Base-by-base conservation (phyloP, 2,888 invertebrate species). In the Melipona bicolor region DNA sequence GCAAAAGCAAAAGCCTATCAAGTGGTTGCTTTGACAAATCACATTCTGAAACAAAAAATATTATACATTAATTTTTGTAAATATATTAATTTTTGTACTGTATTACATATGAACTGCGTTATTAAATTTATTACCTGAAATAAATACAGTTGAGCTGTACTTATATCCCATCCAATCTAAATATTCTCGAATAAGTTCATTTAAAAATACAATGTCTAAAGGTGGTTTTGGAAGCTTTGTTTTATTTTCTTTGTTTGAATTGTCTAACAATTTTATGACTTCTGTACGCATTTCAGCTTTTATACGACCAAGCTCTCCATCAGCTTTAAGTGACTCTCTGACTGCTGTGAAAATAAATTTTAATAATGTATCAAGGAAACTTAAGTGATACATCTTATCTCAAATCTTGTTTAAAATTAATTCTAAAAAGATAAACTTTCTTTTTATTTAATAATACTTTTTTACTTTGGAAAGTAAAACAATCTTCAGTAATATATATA, bases 101-200 rank as follows among this genome's bases (percentile, higher is more conserved):
- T 50, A 68, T 64, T 54, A 50, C 15, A 50, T 65, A 69, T 70
- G 4, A 50, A 70, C 13, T 52, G 52, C 6, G 52, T n/a, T 32
- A 19, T 81, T 59, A 56, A 62, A 67, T 27, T 27, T 27, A 27
- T 27, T 74, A 95, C 95, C 96, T 65, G 96, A 95, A 50, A 93
- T 91, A 94, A 96, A 94, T 50, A 96, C 95, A 0, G 95, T 95
- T 0, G 95, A 95, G 0, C 96, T 96, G 87, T 97, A 97, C 49
- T 96, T 94, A 88, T 97, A 97, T 0, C 97, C 97, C 88, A 96
- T 96, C 97, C 97, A 97, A 87, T 96, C 95, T 5, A 97, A 93
- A 91, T 97, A 97, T 91, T 97, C 97, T 80, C 96, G 94, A 9
- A 97, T 95, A 0, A 97, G 94, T 91, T 97, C 96, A 89, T 97